Conservation (phyloP, 2,888 invertebrate species). For the Macrosoma leucophasiata region DNA sequence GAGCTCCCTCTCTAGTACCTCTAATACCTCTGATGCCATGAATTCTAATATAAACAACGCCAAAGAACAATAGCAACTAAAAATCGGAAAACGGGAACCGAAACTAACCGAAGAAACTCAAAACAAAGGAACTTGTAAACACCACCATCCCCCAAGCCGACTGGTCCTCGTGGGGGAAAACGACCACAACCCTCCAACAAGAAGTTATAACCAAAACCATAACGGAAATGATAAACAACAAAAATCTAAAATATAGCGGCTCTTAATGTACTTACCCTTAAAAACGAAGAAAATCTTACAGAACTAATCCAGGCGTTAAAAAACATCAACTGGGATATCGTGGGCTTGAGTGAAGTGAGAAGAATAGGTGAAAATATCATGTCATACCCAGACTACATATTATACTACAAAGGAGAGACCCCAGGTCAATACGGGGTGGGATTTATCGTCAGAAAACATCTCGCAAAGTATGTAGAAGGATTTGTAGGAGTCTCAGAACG, state of each 20-base stretch:
- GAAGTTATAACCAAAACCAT: background rate
- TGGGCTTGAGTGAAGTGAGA: constrained; percentile 24
- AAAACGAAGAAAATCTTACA: constrained; percentile 16
- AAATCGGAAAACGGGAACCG: background rate
- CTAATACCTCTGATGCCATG: too few species aligned
- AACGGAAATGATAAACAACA: background rate
- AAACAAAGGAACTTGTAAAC: background rate
- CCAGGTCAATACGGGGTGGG: constrained; percentile 1
- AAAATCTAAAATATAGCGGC: background rate
- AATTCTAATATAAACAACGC: too few species aligned
- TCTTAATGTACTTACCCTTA: constrained; percentile 22
- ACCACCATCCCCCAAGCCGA: constrained; percentile 23
- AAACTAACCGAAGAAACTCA: background rate
- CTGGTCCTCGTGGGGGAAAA: too few species aligned
- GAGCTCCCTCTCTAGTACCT: background rate
- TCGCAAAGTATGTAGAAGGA: constrained; percentile 8
- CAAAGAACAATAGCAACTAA: background rate
- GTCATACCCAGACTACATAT: constrained; percentile 11
- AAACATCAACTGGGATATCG: constrained; percentile 24
- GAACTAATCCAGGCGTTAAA: constrained; percentile 16
- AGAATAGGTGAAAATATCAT: constrained; percentile 23
- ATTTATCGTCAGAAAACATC: constrained; percentile 11
- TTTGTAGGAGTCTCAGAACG: constrained; percentile 17
- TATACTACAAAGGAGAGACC: background rate
- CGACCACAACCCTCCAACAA: constrained; percentile 19